A percentile compares a stretch with the other conserved stretches of the same genome.
phyloP scores from a whole-genome alignment of 2,888 invertebrate genomes.

The Sminthurides aquaticus region DNA sequence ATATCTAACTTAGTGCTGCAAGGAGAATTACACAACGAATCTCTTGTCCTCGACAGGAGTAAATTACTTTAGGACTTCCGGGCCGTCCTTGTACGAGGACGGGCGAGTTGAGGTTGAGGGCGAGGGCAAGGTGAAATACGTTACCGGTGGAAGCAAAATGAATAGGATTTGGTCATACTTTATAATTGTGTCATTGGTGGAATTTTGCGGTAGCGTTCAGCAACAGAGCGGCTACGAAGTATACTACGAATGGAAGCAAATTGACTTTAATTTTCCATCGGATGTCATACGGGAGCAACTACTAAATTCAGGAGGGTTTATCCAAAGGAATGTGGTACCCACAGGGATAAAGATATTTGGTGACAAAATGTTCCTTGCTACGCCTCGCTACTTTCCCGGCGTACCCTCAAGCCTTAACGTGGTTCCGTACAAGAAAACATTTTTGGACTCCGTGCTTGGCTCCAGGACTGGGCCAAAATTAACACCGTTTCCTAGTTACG shows the following conservation, averaged over 20 bases:
- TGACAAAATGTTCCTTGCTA: constrained; percentile 14
- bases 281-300: neutral
- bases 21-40: too few species aligned
- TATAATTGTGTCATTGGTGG: neutral
- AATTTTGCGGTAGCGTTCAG: neutral
- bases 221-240: neutral
- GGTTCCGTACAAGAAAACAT: constrained; percentile 17
- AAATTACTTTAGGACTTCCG: too few species aligned
- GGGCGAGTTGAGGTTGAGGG: too few species aligned
- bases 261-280: constrained; percentile 1
- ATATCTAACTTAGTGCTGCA: too few species aligned
- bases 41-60: too few species aligned
- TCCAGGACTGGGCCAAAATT: constrained; percentile 45
- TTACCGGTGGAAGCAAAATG: too few species aligned
- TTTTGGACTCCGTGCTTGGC: neutral
- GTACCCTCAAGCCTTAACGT: constrained; percentile 18
- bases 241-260: constrained; percentile 8
- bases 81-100: too few species aligned
- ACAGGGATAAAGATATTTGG: constrained; percentile 12
- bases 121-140: too few species aligned
- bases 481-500: constrained; percentile 66
- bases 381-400: constrained; percentile 18
- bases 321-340: constrained; percentile 7
- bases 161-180: too few species aligned
- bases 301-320: neutral